A percentile compares a stretch with the other conserved stretches of the same genome.
Conservation (phyloP, 2,888 invertebrate genomes). For the Myopa tessellatipennis region DNA sequence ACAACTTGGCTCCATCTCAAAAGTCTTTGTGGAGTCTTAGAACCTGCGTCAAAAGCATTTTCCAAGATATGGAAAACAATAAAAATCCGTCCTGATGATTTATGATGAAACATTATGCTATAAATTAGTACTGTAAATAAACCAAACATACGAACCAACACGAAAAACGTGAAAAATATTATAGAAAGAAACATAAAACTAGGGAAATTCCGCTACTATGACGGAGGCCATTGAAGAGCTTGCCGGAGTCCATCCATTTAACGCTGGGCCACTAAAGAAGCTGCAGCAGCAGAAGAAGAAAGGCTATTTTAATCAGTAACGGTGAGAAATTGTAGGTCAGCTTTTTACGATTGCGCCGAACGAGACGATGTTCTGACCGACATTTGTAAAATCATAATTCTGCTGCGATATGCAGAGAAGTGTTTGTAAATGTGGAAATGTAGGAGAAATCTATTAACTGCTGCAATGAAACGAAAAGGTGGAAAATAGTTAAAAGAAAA, state of each 20-base stretch:
- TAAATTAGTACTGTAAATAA: conserved; percentile 24
- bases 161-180: conserved; percentile 1
- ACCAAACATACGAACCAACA: not conserved
- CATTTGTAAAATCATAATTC: conserved; percentile 13
- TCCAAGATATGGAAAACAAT: conserved; percentile 8
- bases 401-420: not conserved
- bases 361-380: conserved; percentile 10
- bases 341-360: not conserved
- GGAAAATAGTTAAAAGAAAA: too few species aligned
- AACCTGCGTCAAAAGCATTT: not conserved
- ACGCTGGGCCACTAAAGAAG: not conserved
- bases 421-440: too few species aligned
- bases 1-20: not conserved
- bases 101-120: conserved; percentile 27
- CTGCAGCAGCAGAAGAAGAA: not conserved
- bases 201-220: not conserved
- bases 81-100: conserved; percentile 24
- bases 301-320: conserved; percentile 26
- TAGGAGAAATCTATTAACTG: too few species aligned
- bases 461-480: too few species aligned
- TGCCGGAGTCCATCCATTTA: not conserved
- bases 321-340: conserved; percentile 29
- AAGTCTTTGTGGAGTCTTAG: not conserved
- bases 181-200: conserved; percentile 1
- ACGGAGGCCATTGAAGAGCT: not conserved